Evolutionary conservation across 2,797 vertebrate genomes (phyloP).

Genomic region (Hafferia zeledoni): DNA sequence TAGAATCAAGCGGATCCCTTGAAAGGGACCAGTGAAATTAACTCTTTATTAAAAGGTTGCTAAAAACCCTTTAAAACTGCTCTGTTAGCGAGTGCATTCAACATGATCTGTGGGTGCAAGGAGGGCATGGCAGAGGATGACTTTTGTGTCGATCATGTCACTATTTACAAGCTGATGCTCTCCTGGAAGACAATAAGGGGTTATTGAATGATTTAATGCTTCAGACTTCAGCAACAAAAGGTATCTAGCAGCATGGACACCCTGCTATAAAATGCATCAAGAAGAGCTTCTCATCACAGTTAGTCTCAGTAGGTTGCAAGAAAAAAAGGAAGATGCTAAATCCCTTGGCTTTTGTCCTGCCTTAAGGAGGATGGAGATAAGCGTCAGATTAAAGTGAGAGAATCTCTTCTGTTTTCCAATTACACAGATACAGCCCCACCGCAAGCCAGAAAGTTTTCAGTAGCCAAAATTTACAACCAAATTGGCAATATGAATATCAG

Average conservation of each 20-base stretch:
- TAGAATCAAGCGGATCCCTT: not conserved
- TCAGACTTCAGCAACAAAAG: constrained; percentile 25
- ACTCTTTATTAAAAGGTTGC: constrained; percentile 7
- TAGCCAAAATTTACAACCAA: constrained; percentile 42
- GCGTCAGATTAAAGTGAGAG: constrained; percentile 40
- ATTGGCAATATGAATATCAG: constrained; percentile 20
- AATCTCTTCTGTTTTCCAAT: constrained; percentile 53
- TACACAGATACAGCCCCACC: not conserved
- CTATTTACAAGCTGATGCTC: constrained; percentile 33
- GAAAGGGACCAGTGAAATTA: constrained; percentile 15
- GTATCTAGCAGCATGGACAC: not conserved
- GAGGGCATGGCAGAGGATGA: constrained; percentile 34
- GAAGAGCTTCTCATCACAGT: constrained; percentile 41
- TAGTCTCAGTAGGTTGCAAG: constrained; percentile 41
- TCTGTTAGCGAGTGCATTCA: not conserved
- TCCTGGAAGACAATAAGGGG: constrained; percentile 23
- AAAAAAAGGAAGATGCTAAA: constrained; percentile 41
- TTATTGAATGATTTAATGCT: constrained; percentile 27
- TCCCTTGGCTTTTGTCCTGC: constrained; percentile 48
- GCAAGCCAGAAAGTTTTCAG: constrained; percentile 26
- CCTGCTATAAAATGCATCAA: constrained; percentile 29
- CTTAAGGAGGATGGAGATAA: constrained; percentile 60
- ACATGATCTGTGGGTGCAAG: constrained; percentile 20
- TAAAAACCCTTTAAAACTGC: constrained; percentile 4
- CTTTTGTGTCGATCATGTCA: constrained; percentile 19